Conservation (phyloP, 2,888 invertebrate genomes). For the Eledone cirrhosa region DNA sequence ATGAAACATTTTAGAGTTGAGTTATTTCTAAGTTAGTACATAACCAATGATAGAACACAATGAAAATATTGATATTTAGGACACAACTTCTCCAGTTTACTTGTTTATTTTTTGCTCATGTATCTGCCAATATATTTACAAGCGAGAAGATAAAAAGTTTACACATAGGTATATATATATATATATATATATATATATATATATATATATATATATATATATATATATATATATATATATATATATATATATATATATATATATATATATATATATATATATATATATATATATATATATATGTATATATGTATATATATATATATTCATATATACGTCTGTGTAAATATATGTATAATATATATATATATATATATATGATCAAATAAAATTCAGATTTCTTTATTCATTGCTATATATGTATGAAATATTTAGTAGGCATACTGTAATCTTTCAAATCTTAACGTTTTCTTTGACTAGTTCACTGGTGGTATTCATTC, state of each 20-base stretch:
- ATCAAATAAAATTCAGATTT: not conserved
- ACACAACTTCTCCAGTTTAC: too few species aligned
- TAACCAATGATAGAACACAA: too few species aligned
- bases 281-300: constrained; percentile 1
- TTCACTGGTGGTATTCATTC: too few species aligned
- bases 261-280: constrained; percentile 2
- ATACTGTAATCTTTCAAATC: too few species aligned
- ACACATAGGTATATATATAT: not conserved
- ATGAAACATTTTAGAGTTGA: too few species aligned
- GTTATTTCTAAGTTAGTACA: too few species aligned
- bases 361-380: not conserved
- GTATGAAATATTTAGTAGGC: too few species aligned
- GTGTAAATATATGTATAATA: not conserved
- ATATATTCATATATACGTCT: not conserved
- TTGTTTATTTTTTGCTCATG: too few species aligned
- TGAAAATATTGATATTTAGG: too few species aligned
- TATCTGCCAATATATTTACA: too few species aligned
- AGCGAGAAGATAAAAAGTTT: not conserved
- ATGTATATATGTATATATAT: not conserved
- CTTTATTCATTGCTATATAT: too few species aligned
- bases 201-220: not conserved
- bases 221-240: not conserved
- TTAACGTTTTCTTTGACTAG: too few species aligned
- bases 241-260: not conserved
- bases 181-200: not conserved